Percentiles rank a stretch among this genome's conserved stretches.
Conservation (phyloP, 2,888 invertebrate species). For the Eugnorisma glareosa region DNA sequence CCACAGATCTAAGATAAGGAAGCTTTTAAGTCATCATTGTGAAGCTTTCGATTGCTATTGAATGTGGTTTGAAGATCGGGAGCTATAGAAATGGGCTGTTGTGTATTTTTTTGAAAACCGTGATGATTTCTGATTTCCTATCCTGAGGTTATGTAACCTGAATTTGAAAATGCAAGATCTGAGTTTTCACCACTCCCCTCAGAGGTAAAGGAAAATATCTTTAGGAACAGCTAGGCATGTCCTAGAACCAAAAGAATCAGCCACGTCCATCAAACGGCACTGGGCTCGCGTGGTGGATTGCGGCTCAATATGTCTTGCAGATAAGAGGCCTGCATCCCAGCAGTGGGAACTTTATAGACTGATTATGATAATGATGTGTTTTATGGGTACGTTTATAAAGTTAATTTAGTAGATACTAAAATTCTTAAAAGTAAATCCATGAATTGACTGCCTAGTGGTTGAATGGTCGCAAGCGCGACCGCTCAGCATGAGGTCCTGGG, state of each 20-base stretch:
- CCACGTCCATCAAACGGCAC: no score
- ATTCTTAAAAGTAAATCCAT: neutral
- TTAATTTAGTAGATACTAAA: neutral
- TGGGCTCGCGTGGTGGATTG: neutral
- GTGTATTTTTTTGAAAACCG: neutral
- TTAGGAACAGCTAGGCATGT: neutral
- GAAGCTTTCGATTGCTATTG: slow-evolving; percentile 68
- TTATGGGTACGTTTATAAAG: neutral
- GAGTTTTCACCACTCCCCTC: neutral
- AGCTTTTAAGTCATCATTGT: slow-evolving; percentile 75
- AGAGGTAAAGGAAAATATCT: neutral
- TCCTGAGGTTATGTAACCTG: neutral
- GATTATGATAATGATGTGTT: neutral
- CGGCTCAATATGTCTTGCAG: neutral
- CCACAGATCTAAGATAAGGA: slow-evolving; percentile 80
- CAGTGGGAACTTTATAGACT: neutral
- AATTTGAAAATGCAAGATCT: neutral
- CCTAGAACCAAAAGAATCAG: neutral
- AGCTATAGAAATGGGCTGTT: neutral
- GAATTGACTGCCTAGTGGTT: no score
- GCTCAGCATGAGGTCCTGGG: no score
- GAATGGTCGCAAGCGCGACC: no score
- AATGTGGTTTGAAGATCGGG: neutral
- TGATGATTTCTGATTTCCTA: neutral
- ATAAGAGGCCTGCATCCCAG: neutral